These are phyloP conservation scores for Ischnura elegans DNA, from an alignment of 2,888 invertebrate genomes.

Conservation along the genomic window DNA sequence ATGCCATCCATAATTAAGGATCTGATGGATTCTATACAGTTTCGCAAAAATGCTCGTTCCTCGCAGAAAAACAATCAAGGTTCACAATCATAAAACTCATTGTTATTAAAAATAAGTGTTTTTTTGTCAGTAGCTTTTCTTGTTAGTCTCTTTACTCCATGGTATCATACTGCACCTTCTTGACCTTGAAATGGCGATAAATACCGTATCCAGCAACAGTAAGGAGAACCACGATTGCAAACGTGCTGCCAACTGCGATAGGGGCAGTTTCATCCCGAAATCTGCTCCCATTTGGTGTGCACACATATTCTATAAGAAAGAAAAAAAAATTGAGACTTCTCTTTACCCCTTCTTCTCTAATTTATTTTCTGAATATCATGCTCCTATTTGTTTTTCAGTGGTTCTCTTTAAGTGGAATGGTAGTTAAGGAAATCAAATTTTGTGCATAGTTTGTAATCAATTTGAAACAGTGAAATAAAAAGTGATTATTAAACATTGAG, in stretches of 20 bases:
- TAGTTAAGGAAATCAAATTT: too few relatives aligned
- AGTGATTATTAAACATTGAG: too few relatives aligned
- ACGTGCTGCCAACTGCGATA: constrained; percentile 89
- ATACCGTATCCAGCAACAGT: constrained; percentile 92
- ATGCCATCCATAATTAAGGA: background rate
- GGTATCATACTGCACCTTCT: constrained; percentile 94
- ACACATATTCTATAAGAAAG: constrained; percentile 81
- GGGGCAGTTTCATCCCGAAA: constrained; percentile 91
- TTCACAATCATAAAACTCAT: constrained; percentile 16
- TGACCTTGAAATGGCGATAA: constrained; percentile 91
- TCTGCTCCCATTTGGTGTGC: constrained; percentile 80
- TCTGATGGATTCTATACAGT: background rate
- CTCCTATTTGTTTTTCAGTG: too few relatives aligned
- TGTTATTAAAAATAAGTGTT: constrained; percentile 57
- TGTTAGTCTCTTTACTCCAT: constrained; percentile 85
- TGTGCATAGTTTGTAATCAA: too few relatives aligned
- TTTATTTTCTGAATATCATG: too few relatives aligned
- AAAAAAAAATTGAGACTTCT: too few relatives aligned
- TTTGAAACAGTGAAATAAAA: too few relatives aligned
- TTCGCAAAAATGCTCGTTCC: constrained; percentile 50
- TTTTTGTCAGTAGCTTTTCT: constrained; percentile 10
- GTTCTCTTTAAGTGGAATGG: too few relatives aligned
- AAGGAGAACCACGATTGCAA: constrained; percentile 89
- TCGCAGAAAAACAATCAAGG: constrained; percentile 43
- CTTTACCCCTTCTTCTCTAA: too few relatives aligned